Evolutionary conservation across 2,797 vertebrate genomes (phyloP), one percentile per base, ranked within the genome.

Genomic region (Sebastes wilsoni): DNA sequence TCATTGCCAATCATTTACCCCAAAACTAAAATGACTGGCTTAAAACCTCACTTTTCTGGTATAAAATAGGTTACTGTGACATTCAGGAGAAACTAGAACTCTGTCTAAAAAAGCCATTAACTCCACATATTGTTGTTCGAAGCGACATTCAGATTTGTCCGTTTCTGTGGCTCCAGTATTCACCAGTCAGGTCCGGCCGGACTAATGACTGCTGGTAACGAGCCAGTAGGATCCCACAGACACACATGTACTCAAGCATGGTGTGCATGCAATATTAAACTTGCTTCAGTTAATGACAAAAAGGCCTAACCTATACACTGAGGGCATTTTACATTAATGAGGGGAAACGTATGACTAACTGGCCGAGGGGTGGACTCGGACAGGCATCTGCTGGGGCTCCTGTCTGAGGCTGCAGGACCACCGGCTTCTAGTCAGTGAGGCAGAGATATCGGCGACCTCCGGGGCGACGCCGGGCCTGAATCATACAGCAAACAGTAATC

Each of bases 381-480:
- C 84, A 87, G 85, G 81, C 87, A 90, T 92, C 87, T 87, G 88
- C 75, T 77, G 73, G 77, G 77, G 72, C 77, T 85, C 87, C 72
- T 80, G 75, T 88, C 79, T 77, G 68, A 76, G 61, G 72, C 80
- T 67, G 70, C 66, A 86, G 83, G 77, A 68, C 87, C 81, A 90
- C 85, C 84, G 71, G 88, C 73, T 68, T 72, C 68, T 36, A 78
- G 77, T 78, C 42, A 78, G 67, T 55, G 25, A 79, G 76, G 66
- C 80, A 66, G 56, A 75, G 74, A 88, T 65, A 30, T 71, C 72
- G 56, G 69, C 58, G 42, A 68, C 70, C 83, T 79, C 46, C 56
- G 69, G 74, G 82, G 62, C 59, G 6, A 7, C 28, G 11, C 22
- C 36, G 38, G 46, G 60, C 54, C 72, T 72, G 69, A 84, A 72